Conservation (phyloP, 2,888 invertebrate species). For the Pseudococcus longispinus region DNA sequence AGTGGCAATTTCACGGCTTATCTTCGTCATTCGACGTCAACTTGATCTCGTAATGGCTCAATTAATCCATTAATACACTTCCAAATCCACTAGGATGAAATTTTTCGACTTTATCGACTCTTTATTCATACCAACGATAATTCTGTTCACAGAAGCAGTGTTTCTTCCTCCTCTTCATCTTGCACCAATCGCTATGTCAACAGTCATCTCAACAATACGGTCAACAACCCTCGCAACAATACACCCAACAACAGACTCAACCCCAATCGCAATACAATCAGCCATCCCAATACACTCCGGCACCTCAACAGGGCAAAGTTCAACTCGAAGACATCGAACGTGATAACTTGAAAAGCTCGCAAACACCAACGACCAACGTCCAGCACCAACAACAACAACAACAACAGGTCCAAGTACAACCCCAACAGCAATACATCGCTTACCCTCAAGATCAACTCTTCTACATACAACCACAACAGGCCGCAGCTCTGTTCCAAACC, state of each 20-base stretch:
- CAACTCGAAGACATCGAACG: slow-evolving; percentile 53
- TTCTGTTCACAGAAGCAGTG: slow-evolving; percentile 29
- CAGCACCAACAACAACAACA: too few species aligned
- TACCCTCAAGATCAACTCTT: slow-evolving; percentile 39
- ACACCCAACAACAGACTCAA: neutral
- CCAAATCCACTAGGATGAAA: neutral
- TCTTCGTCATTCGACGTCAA: neutral
- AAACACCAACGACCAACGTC: neutral
- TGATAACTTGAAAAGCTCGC: slow-evolving; percentile 39
- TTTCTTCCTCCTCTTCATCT: neutral
- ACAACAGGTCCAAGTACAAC: neutral
- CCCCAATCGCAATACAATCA: neutral
- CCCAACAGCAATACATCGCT: neutral
- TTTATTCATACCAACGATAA: neutral
- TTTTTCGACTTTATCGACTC: neutral
- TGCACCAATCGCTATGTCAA: slow-evolving; percentile 30
- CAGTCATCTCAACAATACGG: neutral
- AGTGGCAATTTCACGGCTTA: neutral
- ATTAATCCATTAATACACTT: neutral
- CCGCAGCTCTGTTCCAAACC: neutral
- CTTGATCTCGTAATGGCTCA: neutral
- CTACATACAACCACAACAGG: slow-evolving; percentile 40
- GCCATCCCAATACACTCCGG: neutral
- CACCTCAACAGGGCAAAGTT: slow-evolving; percentile 18
- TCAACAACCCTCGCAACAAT: slow-evolving; percentile 12